Conservation (phyloP, 2,888 invertebrate species). For the Aelia acuminata region DNA sequence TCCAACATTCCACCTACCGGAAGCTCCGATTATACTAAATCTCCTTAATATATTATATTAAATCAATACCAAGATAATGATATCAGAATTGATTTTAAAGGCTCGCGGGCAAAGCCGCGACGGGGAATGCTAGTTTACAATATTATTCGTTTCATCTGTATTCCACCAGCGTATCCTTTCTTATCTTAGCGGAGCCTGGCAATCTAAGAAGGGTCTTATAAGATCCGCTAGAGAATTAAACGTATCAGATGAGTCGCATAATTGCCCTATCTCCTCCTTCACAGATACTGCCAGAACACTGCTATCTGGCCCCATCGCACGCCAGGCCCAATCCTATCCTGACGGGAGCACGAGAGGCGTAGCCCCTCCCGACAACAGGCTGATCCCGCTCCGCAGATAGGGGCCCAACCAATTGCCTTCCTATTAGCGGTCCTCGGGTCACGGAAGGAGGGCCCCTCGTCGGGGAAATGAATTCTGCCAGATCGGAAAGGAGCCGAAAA, state of each 20-base stretch:
- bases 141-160: too few species aligned
- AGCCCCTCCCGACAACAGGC: not conserved
- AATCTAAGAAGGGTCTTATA: too few species aligned
- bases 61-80: too few species aligned
- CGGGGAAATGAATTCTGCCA: conserved; percentile 15
- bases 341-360: not conserved
- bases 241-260: conserved; percentile 29
- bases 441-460: conserved; percentile 1
- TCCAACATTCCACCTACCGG: too few species aligned
- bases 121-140: too few species aligned
- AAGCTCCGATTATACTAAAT: too few species aligned
- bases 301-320: not conserved
- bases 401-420: conserved; percentile 10
- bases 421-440: conserved; percentile 8
- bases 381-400: not conserved
- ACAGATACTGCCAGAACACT: not conserved
- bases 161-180: not conserved
- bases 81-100: too few species aligned
- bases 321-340: not conserved
- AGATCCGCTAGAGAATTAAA: conserved; percentile 11
- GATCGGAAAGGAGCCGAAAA: conserved; percentile 12
- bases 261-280: not conserved
- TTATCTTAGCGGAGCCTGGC: not conserved
- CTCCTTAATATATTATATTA: too few species aligned
- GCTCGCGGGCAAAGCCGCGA: too few species aligned